Evolutionary conservation across 1,140 invertebrate species (phyloP).

Genomic region (Nasonia giraulti): DNA sequence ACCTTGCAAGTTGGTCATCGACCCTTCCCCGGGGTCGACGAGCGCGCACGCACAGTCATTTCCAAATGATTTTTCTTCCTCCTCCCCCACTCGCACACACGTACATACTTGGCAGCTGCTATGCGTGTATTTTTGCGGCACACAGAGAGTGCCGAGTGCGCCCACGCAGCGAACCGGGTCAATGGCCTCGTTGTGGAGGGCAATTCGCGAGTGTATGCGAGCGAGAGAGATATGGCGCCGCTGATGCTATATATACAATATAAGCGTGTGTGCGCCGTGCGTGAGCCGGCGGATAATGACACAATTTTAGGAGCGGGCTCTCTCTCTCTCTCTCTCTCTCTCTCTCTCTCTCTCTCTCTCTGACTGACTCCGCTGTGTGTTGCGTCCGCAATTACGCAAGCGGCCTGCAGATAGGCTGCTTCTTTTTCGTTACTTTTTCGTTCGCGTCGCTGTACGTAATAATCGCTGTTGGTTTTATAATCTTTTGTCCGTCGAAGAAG

Average conservation of each 20-base stretch:
- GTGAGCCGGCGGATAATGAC: conserved; percentile 38
- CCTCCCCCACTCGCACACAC: background rate
- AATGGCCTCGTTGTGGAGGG: conserved; percentile 28
- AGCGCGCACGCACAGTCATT: conserved; percentile 19
- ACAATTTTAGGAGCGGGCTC: conserved; percentile 20
- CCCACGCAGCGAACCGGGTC: conserved; percentile 36
- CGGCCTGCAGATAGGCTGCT: background rate
- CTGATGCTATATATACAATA: background rate
- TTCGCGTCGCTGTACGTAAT: background rate
- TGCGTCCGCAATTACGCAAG: background rate
- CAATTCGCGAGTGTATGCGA: background rate
- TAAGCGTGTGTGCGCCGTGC: background rate
- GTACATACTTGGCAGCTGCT: background rate
- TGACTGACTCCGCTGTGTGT: background rate
- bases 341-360: background rate
- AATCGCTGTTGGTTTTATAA: too few species aligned
- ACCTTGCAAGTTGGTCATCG: conserved; percentile 40
- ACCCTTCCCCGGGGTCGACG: conserved; percentile 28
- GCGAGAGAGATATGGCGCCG: background rate
- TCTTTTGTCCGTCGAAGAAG: too few species aligned
- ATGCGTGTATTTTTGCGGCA: conserved; percentile 23
- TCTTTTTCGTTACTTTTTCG: background rate
- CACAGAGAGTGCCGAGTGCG: conserved; percentile 11
- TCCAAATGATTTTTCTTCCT: conserved; percentile 34
- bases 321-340: too few species aligned